Conservation (phyloP, 2,888 invertebrate genomes). For the Chirona hameri region DNA sequence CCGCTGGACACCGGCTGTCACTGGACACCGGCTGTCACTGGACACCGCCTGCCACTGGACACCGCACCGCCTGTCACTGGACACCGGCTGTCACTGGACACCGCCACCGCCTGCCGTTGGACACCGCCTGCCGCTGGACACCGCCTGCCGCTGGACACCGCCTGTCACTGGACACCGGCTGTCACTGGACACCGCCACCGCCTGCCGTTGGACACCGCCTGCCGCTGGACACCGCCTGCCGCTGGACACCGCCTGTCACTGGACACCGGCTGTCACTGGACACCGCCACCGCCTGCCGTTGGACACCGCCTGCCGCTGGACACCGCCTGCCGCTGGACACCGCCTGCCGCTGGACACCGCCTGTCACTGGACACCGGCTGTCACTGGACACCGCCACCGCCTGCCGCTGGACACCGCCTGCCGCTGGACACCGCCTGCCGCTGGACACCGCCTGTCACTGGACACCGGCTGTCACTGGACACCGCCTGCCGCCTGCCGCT, state of each 20-base stretch:
- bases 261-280: too few species aligned
- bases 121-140: not conserved
- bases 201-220: not conserved
- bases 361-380: too few species aligned
- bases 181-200: not conserved
- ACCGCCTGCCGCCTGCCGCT: not conserved
- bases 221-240: not conserved
- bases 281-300: not conserved
- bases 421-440: not conserved
- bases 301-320: not conserved
- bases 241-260: not conserved
- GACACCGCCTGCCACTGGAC: too few species aligned
- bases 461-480: too few species aligned
- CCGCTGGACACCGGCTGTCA: too few species aligned
- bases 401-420: not conserved
- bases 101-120: not conserved
- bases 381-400: too few species aligned
- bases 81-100: too few species aligned
- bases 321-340: not conserved
- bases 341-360: not conserved
- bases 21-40: too few species aligned
- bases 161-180: too few species aligned
- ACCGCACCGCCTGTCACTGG: too few species aligned
- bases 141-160: not conserved
- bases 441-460: too few species aligned